Conservation (phyloP, 2,113 vertebrate species). For the Melanostigma gelatinosum region DNA sequence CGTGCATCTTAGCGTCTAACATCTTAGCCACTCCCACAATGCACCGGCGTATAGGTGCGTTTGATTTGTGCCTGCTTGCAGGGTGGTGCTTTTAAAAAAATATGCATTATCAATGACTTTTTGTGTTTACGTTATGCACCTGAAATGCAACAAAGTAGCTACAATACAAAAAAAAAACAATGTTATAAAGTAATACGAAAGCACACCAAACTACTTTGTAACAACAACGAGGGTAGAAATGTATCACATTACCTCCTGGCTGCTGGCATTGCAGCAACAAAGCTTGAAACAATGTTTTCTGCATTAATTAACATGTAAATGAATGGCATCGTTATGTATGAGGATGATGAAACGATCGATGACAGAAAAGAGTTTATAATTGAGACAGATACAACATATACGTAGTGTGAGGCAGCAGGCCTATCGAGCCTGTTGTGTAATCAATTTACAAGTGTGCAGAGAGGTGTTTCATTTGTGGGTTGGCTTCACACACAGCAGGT, state of each 20-base stretch:
- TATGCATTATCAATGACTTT: not conserved
- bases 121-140: not conserved
- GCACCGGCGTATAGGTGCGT: not conserved
- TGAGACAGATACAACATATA: not conserved
- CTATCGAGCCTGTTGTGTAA: not conserved
- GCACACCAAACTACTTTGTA: not conserved
- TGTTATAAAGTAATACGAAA: not conserved
- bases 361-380: not conserved
- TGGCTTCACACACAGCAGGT: conserved; percentile 7
- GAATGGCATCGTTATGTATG: not conserved
- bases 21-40: not conserved
- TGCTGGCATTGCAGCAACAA: not conserved
- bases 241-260: not conserved
- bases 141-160: not conserved
- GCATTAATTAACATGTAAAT: not conserved
- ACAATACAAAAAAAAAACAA: not conserved
- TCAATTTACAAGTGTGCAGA: conserved; percentile 1
- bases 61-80: not conserved
- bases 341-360: not conserved
- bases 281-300: not conserved
- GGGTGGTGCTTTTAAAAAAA: not conserved
- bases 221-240: not conserved
- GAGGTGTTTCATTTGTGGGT: not conserved
- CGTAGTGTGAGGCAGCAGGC: not conserved
- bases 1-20: not conserved